Conservation (phyloP, 2,113 vertebrate species). For the Toxotes jaculatrix region DNA sequence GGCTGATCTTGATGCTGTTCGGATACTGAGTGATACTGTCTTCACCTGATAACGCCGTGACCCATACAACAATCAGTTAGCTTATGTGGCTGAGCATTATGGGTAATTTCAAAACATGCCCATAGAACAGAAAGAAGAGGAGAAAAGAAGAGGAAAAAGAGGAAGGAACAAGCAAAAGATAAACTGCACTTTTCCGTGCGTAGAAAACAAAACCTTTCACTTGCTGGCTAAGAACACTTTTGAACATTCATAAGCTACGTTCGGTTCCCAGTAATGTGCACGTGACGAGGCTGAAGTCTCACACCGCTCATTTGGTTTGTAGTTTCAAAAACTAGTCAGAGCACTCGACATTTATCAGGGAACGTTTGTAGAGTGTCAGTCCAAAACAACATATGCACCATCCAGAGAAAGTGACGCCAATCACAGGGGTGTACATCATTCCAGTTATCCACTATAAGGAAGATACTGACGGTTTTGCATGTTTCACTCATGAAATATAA, state of each 20-base stretch:
- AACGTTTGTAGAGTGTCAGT: conserved; percentile 43
- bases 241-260: conserved; percentile 66
- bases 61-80: conserved; percentile 57
- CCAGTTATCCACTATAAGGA: background rate
- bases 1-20: conserved; percentile 56
- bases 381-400: conserved; percentile 31
- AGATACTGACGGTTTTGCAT: background rate
- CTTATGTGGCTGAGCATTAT: conserved; percentile 65
- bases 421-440: background rate
- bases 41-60: conserved; percentile 64
- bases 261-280: conserved; percentile 51
- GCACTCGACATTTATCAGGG: conserved; percentile 31
- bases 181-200: conserved; percentile 30
- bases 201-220: conserved; percentile 42
- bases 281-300: conserved; percentile 27
- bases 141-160: background rate
- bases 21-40: conserved; percentile 58
- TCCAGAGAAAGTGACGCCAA: background rate
- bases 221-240: conserved; percentile 80
- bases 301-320: conserved; percentile 57
- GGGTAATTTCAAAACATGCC: conserved; percentile 52
- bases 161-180: conserved; percentile 18
- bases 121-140: conserved; percentile 6
- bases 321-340: conserved; percentile 43
- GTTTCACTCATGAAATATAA: background rate